A percentile compares a stretch with the other conserved stretches of the same genome.
These are phyloP conservation scores for Cariama cristata DNA, from an alignment of 2,113 vertebrate genomes.

Conservation along the genomic window DNA sequence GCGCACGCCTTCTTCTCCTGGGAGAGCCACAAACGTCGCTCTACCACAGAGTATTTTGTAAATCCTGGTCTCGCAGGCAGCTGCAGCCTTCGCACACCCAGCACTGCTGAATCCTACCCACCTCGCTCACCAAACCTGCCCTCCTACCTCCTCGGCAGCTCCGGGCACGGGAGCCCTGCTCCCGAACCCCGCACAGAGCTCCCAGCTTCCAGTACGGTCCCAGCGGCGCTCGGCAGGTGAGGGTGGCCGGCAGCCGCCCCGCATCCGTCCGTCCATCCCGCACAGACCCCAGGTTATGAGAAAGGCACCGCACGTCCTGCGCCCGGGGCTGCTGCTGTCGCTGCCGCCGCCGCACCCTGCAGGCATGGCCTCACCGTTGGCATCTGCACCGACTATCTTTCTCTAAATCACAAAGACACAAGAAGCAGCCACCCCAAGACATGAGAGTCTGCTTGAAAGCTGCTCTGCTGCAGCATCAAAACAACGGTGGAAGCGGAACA, in stretches of 20 bases:
- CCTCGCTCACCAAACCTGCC: neutral
- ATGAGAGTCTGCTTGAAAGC: neutral
- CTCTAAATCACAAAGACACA: neutral
- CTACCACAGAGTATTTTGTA: no score
- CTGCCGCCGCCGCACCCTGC: neutral
- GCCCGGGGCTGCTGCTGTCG: neutral
- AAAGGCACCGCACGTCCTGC: neutral
- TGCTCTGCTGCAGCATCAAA: neutral
- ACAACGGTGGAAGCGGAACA: neutral
- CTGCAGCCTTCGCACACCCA: neutral
- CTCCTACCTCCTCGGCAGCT: neutral
- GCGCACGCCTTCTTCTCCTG: rapidly evolving
- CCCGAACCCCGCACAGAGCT: rapidly evolving
- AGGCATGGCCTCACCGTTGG: neutral
- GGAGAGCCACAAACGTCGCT: no score
- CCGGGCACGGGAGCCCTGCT: rapidly evolving
- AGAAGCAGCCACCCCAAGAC: neutral
- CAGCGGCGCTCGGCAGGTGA: neutral
- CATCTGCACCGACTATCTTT: neutral
- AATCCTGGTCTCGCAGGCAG: neutral
- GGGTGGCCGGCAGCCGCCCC: neutral
- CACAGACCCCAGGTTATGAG: neutral
- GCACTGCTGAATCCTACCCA: neutral
- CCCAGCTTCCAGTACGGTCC: neutral
- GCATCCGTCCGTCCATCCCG: neutral